These are phyloP conservation scores for Zenarchopterus dispar DNA, from an alignment of 2,797 vertebrate genomes.

Conservation along the genomic window DNA sequence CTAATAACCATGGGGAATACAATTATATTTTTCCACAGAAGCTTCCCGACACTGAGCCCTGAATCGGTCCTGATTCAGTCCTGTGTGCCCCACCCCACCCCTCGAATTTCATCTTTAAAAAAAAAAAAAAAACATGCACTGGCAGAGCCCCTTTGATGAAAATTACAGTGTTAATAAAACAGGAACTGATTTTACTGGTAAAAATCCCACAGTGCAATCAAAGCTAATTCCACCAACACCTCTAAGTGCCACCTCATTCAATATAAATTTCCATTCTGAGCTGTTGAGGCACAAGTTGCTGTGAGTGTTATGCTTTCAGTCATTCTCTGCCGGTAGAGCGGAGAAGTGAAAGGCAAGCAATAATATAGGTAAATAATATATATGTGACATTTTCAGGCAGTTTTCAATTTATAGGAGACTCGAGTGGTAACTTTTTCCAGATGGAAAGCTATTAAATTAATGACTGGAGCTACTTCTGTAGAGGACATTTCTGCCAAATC, in stretches of 20 bases:
- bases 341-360: too few relatives aligned
- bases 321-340: too few relatives aligned
- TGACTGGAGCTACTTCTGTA: too few relatives aligned
- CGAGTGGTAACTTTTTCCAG: neutral
- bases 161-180: conserved; percentile 1
- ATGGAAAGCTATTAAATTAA: too few relatives aligned
- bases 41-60: neutral
- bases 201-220: conserved; percentile 14
- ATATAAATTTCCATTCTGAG: neutral
- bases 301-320: too few relatives aligned
- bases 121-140: neutral
- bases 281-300: neutral
- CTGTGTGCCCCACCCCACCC: too few relatives aligned
- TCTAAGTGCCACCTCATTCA: neutral
- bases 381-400: too few relatives aligned
- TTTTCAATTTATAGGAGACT: neutral
- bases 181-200: neutral
- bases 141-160: neutral
- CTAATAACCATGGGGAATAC: neutral
- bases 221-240: conserved; percentile 2
- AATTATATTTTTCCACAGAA: conserved; percentile 1
- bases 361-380: too few relatives aligned
- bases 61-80: conserved; percentile 1
- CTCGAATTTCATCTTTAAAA: too few relatives aligned
- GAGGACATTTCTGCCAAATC: too few relatives aligned